Conservation (phyloP, 2,797 vertebrate genomes). For the Coluber constrictor region DNA sequence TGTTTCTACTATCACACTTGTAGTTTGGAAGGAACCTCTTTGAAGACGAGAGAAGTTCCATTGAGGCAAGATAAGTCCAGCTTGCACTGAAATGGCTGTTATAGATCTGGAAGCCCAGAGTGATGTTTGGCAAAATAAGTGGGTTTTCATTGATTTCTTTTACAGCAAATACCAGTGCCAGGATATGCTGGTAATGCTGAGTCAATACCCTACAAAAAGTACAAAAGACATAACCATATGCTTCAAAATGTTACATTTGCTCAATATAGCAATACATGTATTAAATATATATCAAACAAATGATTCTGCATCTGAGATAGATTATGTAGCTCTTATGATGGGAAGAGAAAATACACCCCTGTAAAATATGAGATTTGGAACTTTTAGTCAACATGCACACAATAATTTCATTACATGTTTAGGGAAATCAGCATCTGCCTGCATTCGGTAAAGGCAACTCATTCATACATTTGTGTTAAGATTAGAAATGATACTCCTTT, state of each 20-base stretch:
- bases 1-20: neutral
- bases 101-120: neutral
- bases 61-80: neutral
- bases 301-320: neutral
- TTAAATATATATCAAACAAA: neutral
- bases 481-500: neutral
- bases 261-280: neutral
- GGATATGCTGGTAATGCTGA: constrained; percentile 7
- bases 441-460: neutral
- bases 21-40: neutral
- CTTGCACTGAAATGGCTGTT: neutral
- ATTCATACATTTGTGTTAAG: neutral
- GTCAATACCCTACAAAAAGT: neutral
- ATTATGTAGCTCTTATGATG: neutral
- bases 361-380: neutral
- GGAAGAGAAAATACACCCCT: neutral
- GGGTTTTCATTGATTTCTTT: neutral
- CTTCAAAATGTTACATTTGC: neutral
- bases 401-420: neutral
- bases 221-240: neutral
- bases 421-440: neutral
- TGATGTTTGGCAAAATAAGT: neutral
- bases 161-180: constrained; percentile 1
- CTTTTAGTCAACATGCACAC: neutral
- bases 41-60: neutral